A percentile compares a stretch with the other conserved stretches of the same genome.
Conservation (phyloP, 2,113 vertebrate species). For the Ceyx melanurus region DNA sequence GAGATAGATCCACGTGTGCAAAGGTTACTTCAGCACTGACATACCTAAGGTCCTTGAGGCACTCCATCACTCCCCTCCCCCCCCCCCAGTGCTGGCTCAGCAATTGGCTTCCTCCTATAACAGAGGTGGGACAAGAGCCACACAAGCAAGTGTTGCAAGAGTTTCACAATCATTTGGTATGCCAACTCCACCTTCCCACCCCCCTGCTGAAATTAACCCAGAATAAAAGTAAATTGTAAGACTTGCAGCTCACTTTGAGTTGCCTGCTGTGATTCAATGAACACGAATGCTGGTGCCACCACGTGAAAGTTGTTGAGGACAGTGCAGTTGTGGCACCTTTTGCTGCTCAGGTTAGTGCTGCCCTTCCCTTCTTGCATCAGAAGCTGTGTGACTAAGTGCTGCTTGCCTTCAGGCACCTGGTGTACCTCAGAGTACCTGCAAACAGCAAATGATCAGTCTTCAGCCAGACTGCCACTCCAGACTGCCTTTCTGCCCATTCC, state of each 20-base stretch:
- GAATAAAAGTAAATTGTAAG: neutral
- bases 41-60: no score
- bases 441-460: neutral
- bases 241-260: fast-evolving
- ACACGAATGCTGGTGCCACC: neutral
- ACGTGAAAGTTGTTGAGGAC: neutral
- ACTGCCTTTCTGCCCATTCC: neutral
- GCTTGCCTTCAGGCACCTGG: neutral
- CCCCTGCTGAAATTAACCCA: neutral
- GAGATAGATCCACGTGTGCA: fast-evolving
- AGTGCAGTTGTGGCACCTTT: neutral
- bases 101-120: neutral
- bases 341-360: fast-evolving
- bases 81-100: no score
- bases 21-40: neutral
- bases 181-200: neutral
- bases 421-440: neutral
- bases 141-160: neutral
- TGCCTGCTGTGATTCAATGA: neutral
- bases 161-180: neutral
- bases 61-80: fast-evolving
- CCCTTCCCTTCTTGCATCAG: neutral
- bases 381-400: fast-evolving
- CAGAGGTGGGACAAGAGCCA: neutral
- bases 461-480: neutral